A percentile compares a stretch with the other conserved stretches of the same genome.
These are phyloP conservation scores for Emesis furor DNA, from an alignment of 2,888 invertebrate genomes.

Conservation along the genomic window DNA sequence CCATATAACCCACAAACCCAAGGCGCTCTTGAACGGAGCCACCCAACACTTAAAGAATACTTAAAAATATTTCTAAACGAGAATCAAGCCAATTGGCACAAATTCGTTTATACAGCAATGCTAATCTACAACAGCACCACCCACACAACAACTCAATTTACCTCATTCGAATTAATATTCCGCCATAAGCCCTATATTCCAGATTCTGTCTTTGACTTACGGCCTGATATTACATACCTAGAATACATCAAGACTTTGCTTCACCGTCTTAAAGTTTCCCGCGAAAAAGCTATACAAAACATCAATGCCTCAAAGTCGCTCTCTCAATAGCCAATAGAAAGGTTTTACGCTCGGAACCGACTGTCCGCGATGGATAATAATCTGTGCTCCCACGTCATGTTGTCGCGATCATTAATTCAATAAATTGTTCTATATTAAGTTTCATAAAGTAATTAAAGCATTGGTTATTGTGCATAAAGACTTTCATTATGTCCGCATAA, in stretches of 20 bases:
- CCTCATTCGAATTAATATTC: slow-evolving; percentile 14
- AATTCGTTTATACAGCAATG: slow-evolving; percentile 28
- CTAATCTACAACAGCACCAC: slow-evolving; percentile 20
- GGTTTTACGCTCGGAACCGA: no score
- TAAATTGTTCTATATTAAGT: no score
- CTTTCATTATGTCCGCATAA: no score
- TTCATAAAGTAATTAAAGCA: no score
- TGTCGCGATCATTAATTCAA: no score
- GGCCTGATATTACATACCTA: not conserved
- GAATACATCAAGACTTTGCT: not conserved
- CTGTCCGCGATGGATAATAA: no score
- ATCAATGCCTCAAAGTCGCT: not conserved
- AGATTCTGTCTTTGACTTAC: not conserved
- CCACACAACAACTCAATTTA: slow-evolving; percentile 26
- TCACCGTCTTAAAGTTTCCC: not conserved
- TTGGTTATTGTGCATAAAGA: no score
- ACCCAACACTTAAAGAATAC: not conserved
- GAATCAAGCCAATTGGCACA: slow-evolving; percentile 58
- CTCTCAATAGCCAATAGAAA: no score
- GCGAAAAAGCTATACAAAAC: not conserved
- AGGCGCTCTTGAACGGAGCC: not conserved
- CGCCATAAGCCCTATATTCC: slow-evolving; percentile 17
- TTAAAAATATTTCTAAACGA: slow-evolving; percentile 58
- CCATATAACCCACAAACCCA: not conserved
- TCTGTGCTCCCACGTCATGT: no score